Evolutionary conservation across 2,888 invertebrate genomes (phyloP).

Genomic region (Eristalinus aeneus): DNA sequence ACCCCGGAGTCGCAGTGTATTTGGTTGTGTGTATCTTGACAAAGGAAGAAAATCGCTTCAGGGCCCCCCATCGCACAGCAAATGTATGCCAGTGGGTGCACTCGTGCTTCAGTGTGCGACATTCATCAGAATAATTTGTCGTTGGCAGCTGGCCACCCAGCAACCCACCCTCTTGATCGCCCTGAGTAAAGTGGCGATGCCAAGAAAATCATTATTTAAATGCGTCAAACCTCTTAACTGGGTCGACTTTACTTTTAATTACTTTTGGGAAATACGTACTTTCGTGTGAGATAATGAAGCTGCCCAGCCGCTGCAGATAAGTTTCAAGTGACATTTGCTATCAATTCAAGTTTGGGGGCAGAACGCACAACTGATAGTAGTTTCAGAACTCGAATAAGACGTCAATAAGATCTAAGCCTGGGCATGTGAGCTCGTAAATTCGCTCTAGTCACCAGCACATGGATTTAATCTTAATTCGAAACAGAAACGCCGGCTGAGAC

Average conservation of each 20-base stretch:
- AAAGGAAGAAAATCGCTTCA: constrained; percentile 2
- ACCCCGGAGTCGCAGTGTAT: neutral
- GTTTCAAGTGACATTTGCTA: constrained; percentile 34
- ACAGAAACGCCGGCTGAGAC: neutral
- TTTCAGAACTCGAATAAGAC: neutral
- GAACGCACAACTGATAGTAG: constrained; percentile 3
- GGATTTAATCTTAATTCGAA: constrained; percentile 4
- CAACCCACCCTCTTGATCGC: neutral
- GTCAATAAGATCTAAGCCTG: neutral
- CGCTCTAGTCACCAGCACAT: neutral
- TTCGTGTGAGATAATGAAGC: neutral
- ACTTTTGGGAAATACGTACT: neutral
- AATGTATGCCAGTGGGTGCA: neutral
- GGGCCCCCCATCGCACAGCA: neutral
- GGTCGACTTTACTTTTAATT: neutral
- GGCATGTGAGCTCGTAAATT: constrained; percentile 1
- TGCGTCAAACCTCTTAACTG: neutral
- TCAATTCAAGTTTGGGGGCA: neutral
- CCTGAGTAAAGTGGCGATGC: neutral
- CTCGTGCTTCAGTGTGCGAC: neutral
- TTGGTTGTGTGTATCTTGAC: neutral
- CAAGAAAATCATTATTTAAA: constrained; percentile 6
- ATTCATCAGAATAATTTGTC: constrained; percentile 18
- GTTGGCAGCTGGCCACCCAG: neutral
- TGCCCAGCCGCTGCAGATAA: neutral